Conservation (phyloP, 1,140 invertebrate genomes). For the Sweltsa coloradensis region DNA sequence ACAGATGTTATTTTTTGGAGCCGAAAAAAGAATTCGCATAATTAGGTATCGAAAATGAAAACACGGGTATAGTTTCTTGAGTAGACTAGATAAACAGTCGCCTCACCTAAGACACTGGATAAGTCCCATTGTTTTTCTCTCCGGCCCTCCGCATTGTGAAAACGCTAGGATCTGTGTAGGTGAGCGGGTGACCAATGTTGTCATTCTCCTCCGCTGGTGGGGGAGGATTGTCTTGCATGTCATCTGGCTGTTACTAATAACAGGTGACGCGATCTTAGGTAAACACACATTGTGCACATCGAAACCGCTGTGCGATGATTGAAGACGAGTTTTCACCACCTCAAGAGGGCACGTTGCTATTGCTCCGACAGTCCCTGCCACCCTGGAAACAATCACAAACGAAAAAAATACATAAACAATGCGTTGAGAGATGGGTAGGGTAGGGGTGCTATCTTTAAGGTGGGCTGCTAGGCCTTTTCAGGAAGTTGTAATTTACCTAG, state of each 20-base stretch:
- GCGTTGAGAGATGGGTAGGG: no score
- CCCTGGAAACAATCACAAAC: slow-evolving; percentile 41
- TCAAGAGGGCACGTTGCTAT: slow-evolving; percentile 96
- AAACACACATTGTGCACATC: slow-evolving; percentile 24
- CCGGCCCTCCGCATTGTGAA: slow-evolving; percentile 43
- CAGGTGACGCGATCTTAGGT: slow-evolving; percentile 32
- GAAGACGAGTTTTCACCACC: slow-evolving; percentile 95
- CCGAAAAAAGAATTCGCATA: no score
- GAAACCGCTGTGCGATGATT: slow-evolving; percentile 73
- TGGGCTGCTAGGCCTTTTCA: no score
- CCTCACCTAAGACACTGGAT: slow-evolving; percentile 51
- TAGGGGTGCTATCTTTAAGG: no score
- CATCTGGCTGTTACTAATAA: slow-evolving; percentile 31
- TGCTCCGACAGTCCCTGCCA: slow-evolving; percentile 90
- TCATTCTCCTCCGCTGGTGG: slow-evolving; percentile 31
- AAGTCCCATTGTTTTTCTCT: slow-evolving; percentile 42
- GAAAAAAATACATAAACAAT: slow-evolving; percentile 7
- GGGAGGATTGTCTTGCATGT: slow-evolving; percentile 34
- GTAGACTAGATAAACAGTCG: not conserved
- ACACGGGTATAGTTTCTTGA: no score
- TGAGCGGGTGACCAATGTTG: slow-evolving; percentile 26
- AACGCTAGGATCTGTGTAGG: slow-evolving; percentile 38
- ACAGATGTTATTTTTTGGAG: no score
- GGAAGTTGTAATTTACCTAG: no score
- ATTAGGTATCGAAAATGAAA: no score